A percentile compares a stretch with the other conserved stretches of the same genome.
phyloP scores from a whole-genome alignment of 2,888 invertebrate genomes.

The Melinaea menophilus region DNA sequence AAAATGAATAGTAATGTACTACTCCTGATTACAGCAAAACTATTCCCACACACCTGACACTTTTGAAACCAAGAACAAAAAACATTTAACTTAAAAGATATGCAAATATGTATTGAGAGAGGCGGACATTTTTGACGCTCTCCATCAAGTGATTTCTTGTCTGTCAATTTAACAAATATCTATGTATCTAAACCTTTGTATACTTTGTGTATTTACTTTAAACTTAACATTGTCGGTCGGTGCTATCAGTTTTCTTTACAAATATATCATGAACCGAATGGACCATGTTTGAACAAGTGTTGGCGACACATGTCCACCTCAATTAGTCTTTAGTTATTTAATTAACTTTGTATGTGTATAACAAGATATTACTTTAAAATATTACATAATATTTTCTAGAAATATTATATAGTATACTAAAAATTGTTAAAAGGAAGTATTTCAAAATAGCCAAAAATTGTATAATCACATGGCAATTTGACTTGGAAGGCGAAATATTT shows the following conservation, averaged over 20 bases:
- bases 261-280: constrained; percentile 33
- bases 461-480: no score
- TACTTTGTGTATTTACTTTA: constrained; percentile 13
- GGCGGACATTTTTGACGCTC: not conserved
- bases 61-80: no score
- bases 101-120: not conserved
- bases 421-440: no score
- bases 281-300: constrained; percentile 34
- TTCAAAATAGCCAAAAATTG: no score
- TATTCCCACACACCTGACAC: no score
- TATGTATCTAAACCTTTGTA: constrained; percentile 1
- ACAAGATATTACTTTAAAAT: no score
- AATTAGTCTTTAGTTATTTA: constrained; percentile 20
- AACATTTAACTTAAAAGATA: no score
- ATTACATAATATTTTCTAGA: no score
- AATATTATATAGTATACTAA: no score
- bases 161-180: not conserved
- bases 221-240: constrained; percentile 12
- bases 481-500: no score
- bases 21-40: no score
- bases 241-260: constrained; percentile 24
- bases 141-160: not conserved
- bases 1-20: no score
- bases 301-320: constrained; percentile 28
- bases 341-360: constrained; percentile 6